A percentile compares a stretch with the other conserved stretches of the same genome.
phyloP scores from a whole-genome alignment of 2,888 invertebrate species.

The Leuctra nigra region DNA sequence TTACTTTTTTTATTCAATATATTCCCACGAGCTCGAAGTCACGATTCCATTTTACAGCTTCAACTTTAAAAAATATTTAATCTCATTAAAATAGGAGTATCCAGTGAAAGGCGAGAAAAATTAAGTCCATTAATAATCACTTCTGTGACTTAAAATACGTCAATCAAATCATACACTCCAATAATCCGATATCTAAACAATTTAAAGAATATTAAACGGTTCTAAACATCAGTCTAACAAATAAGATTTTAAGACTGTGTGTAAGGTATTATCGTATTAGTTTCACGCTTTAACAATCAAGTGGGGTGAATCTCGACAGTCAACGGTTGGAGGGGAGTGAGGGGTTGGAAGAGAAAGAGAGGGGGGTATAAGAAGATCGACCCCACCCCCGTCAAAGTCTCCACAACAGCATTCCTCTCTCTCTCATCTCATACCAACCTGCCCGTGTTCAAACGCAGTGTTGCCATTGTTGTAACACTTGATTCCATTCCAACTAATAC shows the following conservation, averaged over 20 bases:
- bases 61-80: too few relatives aligned
- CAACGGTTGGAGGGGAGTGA: not conserved
- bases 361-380: constrained; percentile 9
- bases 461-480: constrained; percentile 12
- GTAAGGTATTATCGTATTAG: constrained; percentile 15
- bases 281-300: constrained; percentile 13
- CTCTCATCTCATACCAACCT: constrained; percentile 6
- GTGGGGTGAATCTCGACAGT: constrained; percentile 10
- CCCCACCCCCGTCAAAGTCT: constrained; percentile 15
- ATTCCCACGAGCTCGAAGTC: too few relatives aligned
- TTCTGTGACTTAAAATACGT: too few relatives aligned
- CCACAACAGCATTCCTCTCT: constrained; percentile 12
- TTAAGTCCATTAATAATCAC: too few relatives aligned
- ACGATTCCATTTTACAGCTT: too few relatives aligned
- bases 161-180: too few relatives aligned
- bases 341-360: not conserved
- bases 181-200: too few relatives aligned
- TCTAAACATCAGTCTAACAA: not conserved
- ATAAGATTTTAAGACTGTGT: not conserved
- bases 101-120: too few relatives aligned
- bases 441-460: not conserved
- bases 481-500: constrained; percentile 19
- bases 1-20: too few relatives aligned
- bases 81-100: too few relatives aligned
- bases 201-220: too few relatives aligned